These are phyloP conservation scores for Tethea ocularis DNA, from an alignment of 2,888 invertebrate genomes.

Conservation along the genomic window DNA sequence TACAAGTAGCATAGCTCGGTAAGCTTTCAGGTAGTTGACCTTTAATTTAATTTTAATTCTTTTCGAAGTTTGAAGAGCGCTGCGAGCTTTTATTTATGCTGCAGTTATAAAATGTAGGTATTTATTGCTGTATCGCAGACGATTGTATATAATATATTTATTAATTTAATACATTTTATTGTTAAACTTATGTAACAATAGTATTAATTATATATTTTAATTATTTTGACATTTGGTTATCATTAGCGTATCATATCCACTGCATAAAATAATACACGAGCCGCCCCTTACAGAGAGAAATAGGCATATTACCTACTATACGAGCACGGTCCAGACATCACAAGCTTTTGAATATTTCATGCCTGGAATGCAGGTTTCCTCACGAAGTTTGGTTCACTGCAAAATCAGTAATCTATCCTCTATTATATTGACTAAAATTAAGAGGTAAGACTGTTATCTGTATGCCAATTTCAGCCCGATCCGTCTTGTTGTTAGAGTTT, in stretches of 20 bases:
- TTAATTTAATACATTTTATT: too few relatives aligned
- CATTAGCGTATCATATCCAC: background rate
- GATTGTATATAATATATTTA: too few relatives aligned
- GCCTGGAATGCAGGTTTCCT: background rate
- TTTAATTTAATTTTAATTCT: background rate
- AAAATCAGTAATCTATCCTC: background rate
- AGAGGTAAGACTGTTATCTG: too few relatives aligned
- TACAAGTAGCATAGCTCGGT: background rate
- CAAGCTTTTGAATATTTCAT: background rate
- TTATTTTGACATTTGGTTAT: too few relatives aligned
- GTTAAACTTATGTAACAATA: too few relatives aligned
- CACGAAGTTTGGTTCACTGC: background rate
- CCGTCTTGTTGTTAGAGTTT: too few relatives aligned
- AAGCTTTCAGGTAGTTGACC: background rate
- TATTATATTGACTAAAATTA: background rate
- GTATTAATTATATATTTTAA: too few relatives aligned
- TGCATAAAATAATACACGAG: too few relatives aligned
- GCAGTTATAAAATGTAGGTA: background rate
- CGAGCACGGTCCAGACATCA: background rate
- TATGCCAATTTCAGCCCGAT: too few relatives aligned
- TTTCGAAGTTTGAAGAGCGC: background rate
- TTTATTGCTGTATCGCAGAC: background rate
- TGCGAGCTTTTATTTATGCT: background rate
- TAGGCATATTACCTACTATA: background rate
- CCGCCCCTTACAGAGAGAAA: background rate